These are phyloP conservation scores for Seladonia tumulorum DNA, from an alignment of 2,888 invertebrate species.

Conservation along the genomic window DNA sequence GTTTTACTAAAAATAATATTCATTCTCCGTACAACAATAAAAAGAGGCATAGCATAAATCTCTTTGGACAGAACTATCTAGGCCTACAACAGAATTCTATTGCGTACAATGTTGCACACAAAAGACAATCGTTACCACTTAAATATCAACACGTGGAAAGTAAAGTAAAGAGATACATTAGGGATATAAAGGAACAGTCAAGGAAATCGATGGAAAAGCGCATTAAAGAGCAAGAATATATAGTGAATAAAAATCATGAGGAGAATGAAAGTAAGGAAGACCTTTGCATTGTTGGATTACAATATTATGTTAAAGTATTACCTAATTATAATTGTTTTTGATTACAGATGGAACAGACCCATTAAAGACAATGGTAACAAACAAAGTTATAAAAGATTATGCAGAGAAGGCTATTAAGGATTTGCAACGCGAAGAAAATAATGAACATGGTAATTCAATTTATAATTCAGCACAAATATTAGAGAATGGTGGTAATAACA, in stretches of 20 bases:
- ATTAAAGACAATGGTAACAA: constrained; percentile 47
- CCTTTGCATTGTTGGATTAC: constrained; percentile 8
- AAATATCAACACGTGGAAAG: constrained; percentile 78
- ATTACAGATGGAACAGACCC: constrained; percentile 47
- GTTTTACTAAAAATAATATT: constrained; percentile 47
- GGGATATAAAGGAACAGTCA: constrained; percentile 64
- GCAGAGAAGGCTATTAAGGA: constrained; percentile 75
- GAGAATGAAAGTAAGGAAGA: constrained; percentile 52
- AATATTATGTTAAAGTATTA: background rate
- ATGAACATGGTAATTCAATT: constrained; percentile 37
- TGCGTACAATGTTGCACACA: constrained; percentile 40
- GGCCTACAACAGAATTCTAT: constrained; percentile 50
- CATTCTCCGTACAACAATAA: constrained; percentile 18
- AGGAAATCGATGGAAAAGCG: constrained; percentile 62
- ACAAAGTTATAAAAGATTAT: constrained; percentile 74
- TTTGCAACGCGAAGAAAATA: constrained; percentile 67
- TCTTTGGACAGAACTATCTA: constrained; percentile 46
- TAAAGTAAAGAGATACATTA: constrained; percentile 80
- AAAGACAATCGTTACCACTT: constrained; percentile 55
- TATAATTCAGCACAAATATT: constrained; percentile 37
- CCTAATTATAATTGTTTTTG: constrained; percentile 22
- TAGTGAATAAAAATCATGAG: constrained; percentile 17
- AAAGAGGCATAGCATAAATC: constrained; percentile 62
- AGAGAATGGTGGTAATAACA: constrained; percentile 64
- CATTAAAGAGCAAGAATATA: constrained; percentile 51